Base-by-base conservation (phyloP, 2,113 vertebrate genomes). In the Takifugu flavidus region DNA sequence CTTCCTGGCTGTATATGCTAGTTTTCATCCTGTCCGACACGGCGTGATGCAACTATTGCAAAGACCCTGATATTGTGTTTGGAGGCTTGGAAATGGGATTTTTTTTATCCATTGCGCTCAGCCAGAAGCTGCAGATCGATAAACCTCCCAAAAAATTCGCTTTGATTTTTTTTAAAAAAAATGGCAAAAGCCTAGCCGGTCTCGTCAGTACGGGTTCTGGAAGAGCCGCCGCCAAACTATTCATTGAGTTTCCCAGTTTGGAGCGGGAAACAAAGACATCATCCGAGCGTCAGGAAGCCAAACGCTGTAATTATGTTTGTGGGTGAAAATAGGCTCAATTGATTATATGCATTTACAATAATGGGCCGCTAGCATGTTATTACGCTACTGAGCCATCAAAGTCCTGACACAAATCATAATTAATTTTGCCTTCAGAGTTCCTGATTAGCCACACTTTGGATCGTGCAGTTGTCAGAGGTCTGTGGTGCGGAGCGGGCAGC, bases 301-400 rank as follows among this genome's bases (percentile, higher is more conserved):
- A 56, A 66, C 63, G 59, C 67, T 77, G 75, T 88, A 83, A 87
- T 89, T 87, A 89, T 83, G 63, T 82, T 82, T 77, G 81, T 72
- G 67, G 81, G 63, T 76, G 75, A 75, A 86, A 89, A 86, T 78
- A 73, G 73, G 72, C 67, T 47, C 47, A 67, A 86, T 87, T 89
- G 87, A 89, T 88, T 88, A 82, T 85, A 87, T 84, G 72, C 65
- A 75, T 89, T 86, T 87, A 72, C 69, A 79, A 72, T 82, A 83
- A 87, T 82, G 77, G 83, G 67, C 65, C 39, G 29, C 79, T 75
- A 62, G 66, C 65, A 67, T 73, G 78, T 80, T 77, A 77, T 84
- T 84, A 73, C 1, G 34, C 80, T 81, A 76, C 73, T 71, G 70
- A 67, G 80, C 72, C 71, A 55, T 86, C 72, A 80, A 61, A 82